Evolutionary conservation across 2,888 invertebrate species (phyloP), one percentile per base, ranked within the genome.

Genomic region (Rhagophthalmus giganteus): DNA sequence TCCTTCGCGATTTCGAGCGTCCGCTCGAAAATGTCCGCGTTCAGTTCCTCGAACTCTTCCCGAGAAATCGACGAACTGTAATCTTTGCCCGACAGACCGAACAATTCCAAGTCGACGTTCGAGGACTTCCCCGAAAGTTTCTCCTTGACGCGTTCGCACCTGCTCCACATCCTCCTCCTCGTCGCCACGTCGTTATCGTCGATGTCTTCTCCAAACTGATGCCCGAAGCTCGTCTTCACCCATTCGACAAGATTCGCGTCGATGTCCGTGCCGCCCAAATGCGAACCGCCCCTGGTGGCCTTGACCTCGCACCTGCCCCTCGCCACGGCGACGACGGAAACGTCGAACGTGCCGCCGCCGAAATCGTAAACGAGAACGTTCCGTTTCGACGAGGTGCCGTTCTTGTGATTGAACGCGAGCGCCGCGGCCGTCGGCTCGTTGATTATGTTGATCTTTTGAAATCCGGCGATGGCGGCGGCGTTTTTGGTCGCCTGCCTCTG

Each of bases 381-480:
- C 11, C 26, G 32, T 31, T 51, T 54, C n/a, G 44, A 30, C 2
- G 51, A 32, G 8, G 47, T 51, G n/a, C 40, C 34, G 4, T 60
- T 53, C 14, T 57, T 35, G 9, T 53, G 35, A 13, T 47, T 46
- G 35, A 59, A 64, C 5, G 61, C 54, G 6, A 65, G 16, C 8
- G 65, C 64, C 1, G 66, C 62, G 2, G 65, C 65, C 1, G 63
- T 65, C 3, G 64, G 64, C 51, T 64, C 62, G 32, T 60, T 64
- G 1, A 64, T 37, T 4, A 63, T 26, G 10, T 55, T 55, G 10
- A 63, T 24, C 9, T 55, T 54, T 14, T 57, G 40, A 33, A 66
- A 60, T n/a, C 61, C 63, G 6, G 62, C 62, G 7, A 60, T 54
- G 35, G 33, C 41, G 4, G 55, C 65, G 8, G 64, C 65, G 8